Base-by-base conservation (phyloP, 2,888 invertebrate genomes). In the Orthosia incerta region DNA sequence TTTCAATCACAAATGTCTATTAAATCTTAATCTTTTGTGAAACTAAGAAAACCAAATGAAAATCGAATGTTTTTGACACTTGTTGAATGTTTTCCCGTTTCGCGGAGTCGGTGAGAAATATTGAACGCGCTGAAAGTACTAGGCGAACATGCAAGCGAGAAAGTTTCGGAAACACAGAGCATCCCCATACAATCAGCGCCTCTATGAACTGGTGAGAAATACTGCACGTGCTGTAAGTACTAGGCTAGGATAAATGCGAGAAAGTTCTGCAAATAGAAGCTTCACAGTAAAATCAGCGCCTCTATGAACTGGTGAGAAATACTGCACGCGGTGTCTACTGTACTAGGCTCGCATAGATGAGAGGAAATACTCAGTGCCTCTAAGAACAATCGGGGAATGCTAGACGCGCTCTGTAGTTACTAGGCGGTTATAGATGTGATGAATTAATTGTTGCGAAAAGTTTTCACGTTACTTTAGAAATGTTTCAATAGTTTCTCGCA, bases 41-140 rank as follows among this genome's bases (percentile, higher is more conserved):
- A 23, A 5, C 16, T 61, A n/a, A 7, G 39, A 72, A 16, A 76
- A 26, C 18, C 9, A 15, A 62, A 79, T 53, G 26, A 57, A 53
- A 59, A 51, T 45, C 18, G 13, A 16, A 5, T 64, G 20, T 72
- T 59, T 59, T 23, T 50, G 50, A 53, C n/a, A 45, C 79, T 60
- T 72, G 79, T 76, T 76, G 57, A 79, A 45, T 23, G 13, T 77
- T 55, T 61, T 51, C n/a, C 55, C 20, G 45, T 78, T 16, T 20
- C 18, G 39, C 31, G 26, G 39, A 53, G 15, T n/a, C 55, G 16
- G 16, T 13, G 53, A 60, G 48, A 39, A 55, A 50, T 15, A 74
- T 18, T 45, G 26, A 5, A 73, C 56, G 48, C n/a, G 53, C 53
- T 26, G 53, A 0, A 50, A 63, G 50, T 73, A 76, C 79, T 50